Percentiles rank a stretch among this genome's conserved stretches.
phyloP scores from a whole-genome alignment of 2,113 vertebrate genomes.

The Tamias sibiricus region DNA sequence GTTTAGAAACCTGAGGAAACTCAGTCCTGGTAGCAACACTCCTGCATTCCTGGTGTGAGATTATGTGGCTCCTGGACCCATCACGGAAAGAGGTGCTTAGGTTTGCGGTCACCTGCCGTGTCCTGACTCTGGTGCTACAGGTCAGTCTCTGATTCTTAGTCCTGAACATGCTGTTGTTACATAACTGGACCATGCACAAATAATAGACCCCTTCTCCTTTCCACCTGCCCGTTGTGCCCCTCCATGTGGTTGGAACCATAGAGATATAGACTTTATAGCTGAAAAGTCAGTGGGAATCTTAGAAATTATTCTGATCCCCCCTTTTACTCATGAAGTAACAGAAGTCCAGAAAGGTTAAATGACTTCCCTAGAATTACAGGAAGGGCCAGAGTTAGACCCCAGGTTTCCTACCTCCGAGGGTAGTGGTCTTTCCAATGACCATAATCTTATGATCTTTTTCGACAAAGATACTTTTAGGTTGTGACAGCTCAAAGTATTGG shows the following conservation, averaged over 20 bases:
- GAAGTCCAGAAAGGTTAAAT: neutral
- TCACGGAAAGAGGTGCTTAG: constrained; percentile 85
- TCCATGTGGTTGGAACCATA: neutral
- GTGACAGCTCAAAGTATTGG: neutral
- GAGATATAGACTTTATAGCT: neutral
- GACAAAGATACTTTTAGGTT: neutral
- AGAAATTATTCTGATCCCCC: neutral
- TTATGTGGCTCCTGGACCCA: constrained; percentile 80
- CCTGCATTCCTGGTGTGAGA: neutral
- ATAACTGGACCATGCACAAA: neutral
- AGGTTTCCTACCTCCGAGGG: neutral
- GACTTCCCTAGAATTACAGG: constrained; percentile 14
- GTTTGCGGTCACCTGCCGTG: constrained; percentile 90
- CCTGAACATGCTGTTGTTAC: neutral
- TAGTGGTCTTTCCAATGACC: neutral
- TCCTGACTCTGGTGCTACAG: constrained; percentile 93
- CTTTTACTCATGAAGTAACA: constrained; percentile 11
- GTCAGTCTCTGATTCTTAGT: constrained; percentile 84
- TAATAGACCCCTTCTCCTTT: neutral
- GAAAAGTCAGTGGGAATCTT: constrained; percentile 23
- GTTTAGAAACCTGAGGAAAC: constrained; percentile 54
- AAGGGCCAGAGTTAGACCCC: constrained; percentile 12
- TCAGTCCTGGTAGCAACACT: neutral
- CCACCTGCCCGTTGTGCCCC: neutral
- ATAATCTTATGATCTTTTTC: too few relatives aligned